Evolutionary conservation across 2,888 invertebrate genomes (phyloP).

Genomic region (Unio pictorum): DNA sequence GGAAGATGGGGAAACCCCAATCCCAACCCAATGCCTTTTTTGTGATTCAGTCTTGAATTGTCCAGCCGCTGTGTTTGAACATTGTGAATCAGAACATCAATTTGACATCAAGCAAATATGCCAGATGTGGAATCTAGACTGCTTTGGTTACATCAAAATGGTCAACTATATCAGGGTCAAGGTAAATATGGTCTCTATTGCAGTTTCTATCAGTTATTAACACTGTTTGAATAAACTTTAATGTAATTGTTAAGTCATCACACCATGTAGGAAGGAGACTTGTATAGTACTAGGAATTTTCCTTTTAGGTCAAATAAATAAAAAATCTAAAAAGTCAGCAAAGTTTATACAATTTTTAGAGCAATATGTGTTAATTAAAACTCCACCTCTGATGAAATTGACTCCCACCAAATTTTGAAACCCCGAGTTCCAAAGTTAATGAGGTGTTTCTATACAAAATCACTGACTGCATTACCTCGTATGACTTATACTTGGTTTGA

Average conservation of each 20-base stretch:
- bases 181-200: slow-evolving; percentile 37
- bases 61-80: slow-evolving; percentile 43
- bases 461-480: no score
- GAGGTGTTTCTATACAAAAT: no score
- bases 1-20: slow-evolving; percentile 35
- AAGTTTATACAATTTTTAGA: no score
- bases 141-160: slow-evolving; percentile 67
- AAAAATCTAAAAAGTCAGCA: no score
- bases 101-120: slow-evolving; percentile 46
- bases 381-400: no score
- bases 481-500: no score
- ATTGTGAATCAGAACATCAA: slow-evolving; percentile 44
- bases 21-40: slow-evolving; percentile 53
- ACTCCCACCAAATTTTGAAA: no score
- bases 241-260: neutral
- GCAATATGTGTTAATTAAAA: no score
- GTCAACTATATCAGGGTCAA: slow-evolving; percentile 64
- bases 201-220: neutral
- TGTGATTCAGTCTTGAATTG: slow-evolving; percentile 35
- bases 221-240: no score
- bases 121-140: slow-evolving; percentile 50
- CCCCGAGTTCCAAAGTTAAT: no score
- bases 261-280: neutral
- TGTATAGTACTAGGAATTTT: no score
- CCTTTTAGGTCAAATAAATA: no score